phyloP scores from a whole-genome alignment of 2,113 vertebrate genomes.

The Eudyptes chrysolophus region DNA sequence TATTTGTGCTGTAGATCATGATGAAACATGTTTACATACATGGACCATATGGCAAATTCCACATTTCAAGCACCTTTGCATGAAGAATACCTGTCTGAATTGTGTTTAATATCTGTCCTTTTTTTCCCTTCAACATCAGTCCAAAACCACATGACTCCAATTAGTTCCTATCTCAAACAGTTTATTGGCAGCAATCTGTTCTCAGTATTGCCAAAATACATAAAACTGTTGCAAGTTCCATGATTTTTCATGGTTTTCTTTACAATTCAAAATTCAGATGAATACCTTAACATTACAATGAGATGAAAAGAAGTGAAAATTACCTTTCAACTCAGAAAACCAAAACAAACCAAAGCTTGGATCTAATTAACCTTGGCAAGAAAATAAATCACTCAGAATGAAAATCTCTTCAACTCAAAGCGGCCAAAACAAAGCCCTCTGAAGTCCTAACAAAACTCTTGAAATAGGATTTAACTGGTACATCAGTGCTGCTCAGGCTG shows the following conservation, averaged over 20 bases:
- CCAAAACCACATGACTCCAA: slow-evolving; percentile 75
- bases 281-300: slow-evolving; percentile 56
- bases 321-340: slow-evolving; percentile 56
- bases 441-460: slow-evolving; percentile 43
- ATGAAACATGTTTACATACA: not conserved
- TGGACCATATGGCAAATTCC: not conserved
- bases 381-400: slow-evolving; percentile 18
- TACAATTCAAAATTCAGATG: slow-evolving; percentile 52
- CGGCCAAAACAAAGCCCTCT: slow-evolving; percentile 8
- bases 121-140: slow-evolving; percentile 60
- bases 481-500: not conserved
- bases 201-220: slow-evolving; percentile 69
- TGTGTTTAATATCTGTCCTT: slow-evolving; percentile 67
- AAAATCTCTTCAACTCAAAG: slow-evolving; percentile 20
- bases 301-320: slow-evolving; percentile 61
- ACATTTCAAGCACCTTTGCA: not conserved
- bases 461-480: slow-evolving; percentile 37
- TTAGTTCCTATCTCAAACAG: slow-evolving; percentile 75
- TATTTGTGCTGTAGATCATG: not conserved
- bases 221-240: slow-evolving; percentile 63
- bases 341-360: slow-evolving; percentile 33
- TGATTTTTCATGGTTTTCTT: slow-evolving; percentile 58
- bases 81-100: slow-evolving; percentile 68
- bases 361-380: slow-evolving; percentile 54
- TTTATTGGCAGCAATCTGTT: slow-evolving; percentile 74